Evolutionary conservation across 2,888 invertebrate genomes (phyloP).

Genomic region (Papilio elwesi): DNA sequence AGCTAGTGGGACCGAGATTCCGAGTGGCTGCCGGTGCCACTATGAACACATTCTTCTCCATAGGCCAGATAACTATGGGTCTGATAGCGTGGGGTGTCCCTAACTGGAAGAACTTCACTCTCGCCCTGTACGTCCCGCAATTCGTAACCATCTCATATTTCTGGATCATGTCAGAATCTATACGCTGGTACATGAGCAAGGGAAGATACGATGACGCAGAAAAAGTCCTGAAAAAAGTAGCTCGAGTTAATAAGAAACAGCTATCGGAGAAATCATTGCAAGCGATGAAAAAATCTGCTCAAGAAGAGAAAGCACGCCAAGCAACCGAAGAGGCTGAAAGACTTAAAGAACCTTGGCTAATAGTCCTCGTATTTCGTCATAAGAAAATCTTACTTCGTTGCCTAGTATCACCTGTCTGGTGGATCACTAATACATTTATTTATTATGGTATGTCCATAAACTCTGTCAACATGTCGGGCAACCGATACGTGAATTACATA

Average conservation of each 20-base stretch:
- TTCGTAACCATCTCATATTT: constrained; percentile 86
- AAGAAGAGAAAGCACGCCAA: constrained; percentile 43
- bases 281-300: constrained; percentile 50
- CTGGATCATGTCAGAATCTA: constrained; percentile 88
- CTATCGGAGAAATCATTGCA: constrained; percentile 62
- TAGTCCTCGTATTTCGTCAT: constrained; percentile 66
- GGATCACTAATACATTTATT: constrained; percentile 86
- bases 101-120: constrained; percentile 87
- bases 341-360: constrained; percentile 46
- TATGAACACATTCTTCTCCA: constrained; percentile 87
- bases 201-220: constrained; percentile 86
- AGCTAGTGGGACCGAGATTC: constrained; percentile 88
- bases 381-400: constrained; percentile 74
- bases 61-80: constrained; percentile 87
- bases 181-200: constrained; percentile 90
- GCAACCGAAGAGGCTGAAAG: constrained; percentile 33
- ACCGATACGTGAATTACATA: constrained; percentile 86
- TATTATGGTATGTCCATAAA: constrained; percentile 88
- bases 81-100: constrained; percentile 87
- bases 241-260: constrained; percentile 81
- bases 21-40: constrained; percentile 88
- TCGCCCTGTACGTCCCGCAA: constrained; percentile 87
- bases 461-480: constrained; percentile 86
- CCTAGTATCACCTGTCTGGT: constrained; percentile 81
- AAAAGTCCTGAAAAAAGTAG: constrained; percentile 84